These are phyloP conservation scores for Atherinomorus stipes DNA, from an alignment of 2,113 vertebrate species.

Conservation along the genomic window DNA sequence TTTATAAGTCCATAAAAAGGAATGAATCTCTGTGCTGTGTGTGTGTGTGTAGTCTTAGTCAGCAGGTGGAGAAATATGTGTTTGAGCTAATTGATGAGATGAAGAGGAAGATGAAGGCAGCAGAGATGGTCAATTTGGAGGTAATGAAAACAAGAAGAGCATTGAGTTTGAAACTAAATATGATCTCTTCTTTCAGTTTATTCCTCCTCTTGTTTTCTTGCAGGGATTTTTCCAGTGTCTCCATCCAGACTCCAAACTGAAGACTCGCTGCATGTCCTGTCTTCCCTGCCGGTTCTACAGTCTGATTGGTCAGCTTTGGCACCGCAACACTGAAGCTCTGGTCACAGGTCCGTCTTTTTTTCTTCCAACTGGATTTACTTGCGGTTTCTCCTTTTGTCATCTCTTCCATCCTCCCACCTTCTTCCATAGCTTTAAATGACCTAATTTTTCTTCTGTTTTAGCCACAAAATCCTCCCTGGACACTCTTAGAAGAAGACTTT, in stretches of 20 bases:
- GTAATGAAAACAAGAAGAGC: constrained; percentile 56
- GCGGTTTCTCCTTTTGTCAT: neutral
- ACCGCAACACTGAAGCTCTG: constrained; percentile 86
- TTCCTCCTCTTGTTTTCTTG: neutral
- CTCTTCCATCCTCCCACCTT: neutral
- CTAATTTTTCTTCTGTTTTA: constrained; percentile 45
- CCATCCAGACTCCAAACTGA: constrained; percentile 81
- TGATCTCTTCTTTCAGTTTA: neutral
- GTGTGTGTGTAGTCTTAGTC: constrained; percentile 82
- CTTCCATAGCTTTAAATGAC: neutral
- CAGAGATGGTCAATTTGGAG: constrained; percentile 72
- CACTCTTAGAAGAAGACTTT: constrained; percentile 79
- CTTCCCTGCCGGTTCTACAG: constrained; percentile 84
- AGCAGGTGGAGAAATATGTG: constrained; percentile 83
- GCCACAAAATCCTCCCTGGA: constrained; percentile 84
- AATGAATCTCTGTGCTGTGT: constrained; percentile 15
- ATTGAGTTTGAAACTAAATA: neutral
- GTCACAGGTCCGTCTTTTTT: constrained; percentile 81
- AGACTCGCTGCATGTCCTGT: constrained; percentile 87
- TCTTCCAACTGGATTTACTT: neutral
- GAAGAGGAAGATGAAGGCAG: constrained; percentile 79
- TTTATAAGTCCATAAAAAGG: no score
- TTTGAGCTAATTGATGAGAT: constrained; percentile 82
- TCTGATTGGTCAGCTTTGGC: constrained; percentile 85
- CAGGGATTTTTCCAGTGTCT: constrained; percentile 83